Evolutionary conservation across 2,113 vertebrate genomes (phyloP), one percentile per base, ranked within the genome.

Genomic region (Grus americana): DNA sequence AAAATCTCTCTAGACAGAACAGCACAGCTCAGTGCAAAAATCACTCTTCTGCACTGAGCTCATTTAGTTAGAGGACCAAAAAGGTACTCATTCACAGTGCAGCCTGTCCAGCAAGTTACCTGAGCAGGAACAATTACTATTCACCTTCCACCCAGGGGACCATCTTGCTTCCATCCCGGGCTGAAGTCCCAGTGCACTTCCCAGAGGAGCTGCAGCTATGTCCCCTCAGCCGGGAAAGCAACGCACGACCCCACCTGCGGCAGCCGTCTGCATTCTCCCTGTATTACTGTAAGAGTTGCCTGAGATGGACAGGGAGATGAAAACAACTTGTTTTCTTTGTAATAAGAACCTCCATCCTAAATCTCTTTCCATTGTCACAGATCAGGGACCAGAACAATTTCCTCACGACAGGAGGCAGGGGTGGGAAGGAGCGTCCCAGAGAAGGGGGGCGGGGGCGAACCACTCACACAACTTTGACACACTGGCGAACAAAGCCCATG

Each of bases 181-280:
- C 22, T 50, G 3, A 2, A 30, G 36, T 68, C 22, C 32, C 79
- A 29, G 38, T 6, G n/a, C 47, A 68, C 9, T 22, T 58, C 54
- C 49, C 32, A 57, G 58, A 42, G 68, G 24, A 72, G 21, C 52
- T 21, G 40, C 49, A 46, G 7, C 23, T 7, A 4, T 0, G 0
- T 57, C 49, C 34, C 44, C 20, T 59, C 57, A 62, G 24, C 21
- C 30, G 46, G 14, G 57, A 86, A 78, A 38, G 12, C 26, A 52
- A 12, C 1, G 22, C 5, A 1, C 22, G 22, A 50, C 34, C 61
- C 27, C 19, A 18, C 22, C 12, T 16, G 3, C 4, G 1, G 46
- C 19, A 32, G 29, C 49, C 34, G 7, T 15, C 68, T 8, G 0
- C 13, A 6, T 15, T 9, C 15, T 17, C 12, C 70, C 24, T 13